Base-by-base conservation (phyloP, 2,113 vertebrate genomes). In the Willisornis vidua region DNA sequence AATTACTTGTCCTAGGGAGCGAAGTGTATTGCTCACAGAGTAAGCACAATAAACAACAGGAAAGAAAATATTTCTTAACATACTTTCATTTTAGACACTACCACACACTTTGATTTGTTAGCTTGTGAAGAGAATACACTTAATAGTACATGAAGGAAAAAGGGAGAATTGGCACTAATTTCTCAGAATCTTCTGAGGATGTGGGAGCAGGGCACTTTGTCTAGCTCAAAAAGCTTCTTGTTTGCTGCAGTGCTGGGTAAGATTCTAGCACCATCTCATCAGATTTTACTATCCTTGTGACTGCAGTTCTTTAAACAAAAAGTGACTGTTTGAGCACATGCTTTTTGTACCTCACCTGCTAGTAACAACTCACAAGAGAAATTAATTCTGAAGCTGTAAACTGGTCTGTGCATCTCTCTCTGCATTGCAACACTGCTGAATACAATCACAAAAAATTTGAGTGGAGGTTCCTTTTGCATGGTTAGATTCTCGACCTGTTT, bases 381-480 rank as follows among this genome's bases (percentile, higher is more conserved):
- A 86, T 81, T 61, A 84, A 45, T 81, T 87, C 39, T 22, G 59
- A 94, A 87, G 39, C 46, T 26, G 17, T n/a, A 46, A 84, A 54
- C 14, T 48, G 12, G 10, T 39, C 37, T 6, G 8, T 66, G 51
- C 26, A 29, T 43, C 37, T 48, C 57, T 6, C 51, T 49, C 33
- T 22, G 20, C 41, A 43, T 71, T 79, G 49, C 49, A 61, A 78
- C 28, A 18, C 55, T 52, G 46, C 41, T 87, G 46, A 89, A 51
- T 31, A 72, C 8, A 19, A 77, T 35, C 39, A 71, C 39, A 22
- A 59, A 73, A 54, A 18, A 23, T 4, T 18, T 39, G 51, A 43
- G 23, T 6, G 18, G 39, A 43, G 0, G 20, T 7, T 65, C n/a
- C 7, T 58, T 67, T 33, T 15, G 24, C 2, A 0, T 9, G 4